phyloP scores from a whole-genome alignment of 1,140 invertebrate species.

The Drosophila equinoxialis region DNA sequence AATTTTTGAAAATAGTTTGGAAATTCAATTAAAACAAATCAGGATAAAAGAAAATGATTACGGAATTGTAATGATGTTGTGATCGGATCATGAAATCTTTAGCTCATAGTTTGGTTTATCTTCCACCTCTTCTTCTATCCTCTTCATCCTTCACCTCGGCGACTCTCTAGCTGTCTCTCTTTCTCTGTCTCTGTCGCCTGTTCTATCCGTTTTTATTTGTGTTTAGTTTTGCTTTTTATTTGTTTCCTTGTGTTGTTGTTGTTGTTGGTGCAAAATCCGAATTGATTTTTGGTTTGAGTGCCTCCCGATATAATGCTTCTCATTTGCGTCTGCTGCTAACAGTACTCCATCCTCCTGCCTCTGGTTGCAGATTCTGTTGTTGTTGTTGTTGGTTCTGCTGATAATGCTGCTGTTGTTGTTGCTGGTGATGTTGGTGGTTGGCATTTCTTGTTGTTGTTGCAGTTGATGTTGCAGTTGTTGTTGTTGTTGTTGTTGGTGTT shows the following conservation, averaged over 20 bases:
- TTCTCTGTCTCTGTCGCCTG: slow-evolving; percentile 27
- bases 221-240: not conserved
- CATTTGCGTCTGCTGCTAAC: slow-evolving; percentile 70
- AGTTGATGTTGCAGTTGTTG: not conserved
- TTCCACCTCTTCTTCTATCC: slow-evolving; percentile 2
- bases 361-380: slow-evolving; percentile 21
- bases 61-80: not conserved
- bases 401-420: slow-evolving; percentile 35
- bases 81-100: slow-evolving; percentile 10
- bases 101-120: slow-evolving; percentile 11
- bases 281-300: slow-evolving; percentile 68
- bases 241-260: slow-evolving; percentile 19
- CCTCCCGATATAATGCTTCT: slow-evolving; percentile 78
- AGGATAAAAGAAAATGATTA: slow-evolving; percentile 2
- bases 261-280: slow-evolving; percentile 38
- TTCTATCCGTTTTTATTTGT: slow-evolving; percentile 24
- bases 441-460: slow-evolving; percentile 22
- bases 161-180: not conserved
- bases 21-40: slow-evolving; percentile 10
- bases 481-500: slow-evolving; percentile 15
- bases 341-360: slow-evolving; percentile 46
- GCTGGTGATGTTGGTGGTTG: slow-evolving; percentile 37
- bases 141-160: slow-evolving; percentile 6
- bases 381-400: slow-evolving; percentile 43
- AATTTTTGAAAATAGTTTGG: slow-evolving; percentile 24